Base-by-base conservation (phyloP, 35 echinoderm and acorn worm genomes). In the Ptychodera flava region DNA sequence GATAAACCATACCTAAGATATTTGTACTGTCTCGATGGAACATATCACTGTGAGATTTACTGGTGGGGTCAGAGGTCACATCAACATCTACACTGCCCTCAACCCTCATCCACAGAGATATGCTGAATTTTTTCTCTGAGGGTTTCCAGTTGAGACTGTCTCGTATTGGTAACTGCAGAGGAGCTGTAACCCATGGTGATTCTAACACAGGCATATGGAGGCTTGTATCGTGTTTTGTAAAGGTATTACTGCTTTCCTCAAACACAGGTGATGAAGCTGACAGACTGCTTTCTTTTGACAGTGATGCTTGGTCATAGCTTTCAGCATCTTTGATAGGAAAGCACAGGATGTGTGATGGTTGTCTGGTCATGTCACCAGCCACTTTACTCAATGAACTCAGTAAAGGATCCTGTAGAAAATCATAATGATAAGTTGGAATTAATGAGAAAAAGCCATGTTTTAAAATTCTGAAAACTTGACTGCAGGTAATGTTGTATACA, bases 21-120 rank as follows among this genome's bases (percentile, higher is more conserved):
- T 64, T 22, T 64, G 45, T 22, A 64, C 45, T 64, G 22, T 64
- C 45, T 64, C n/a, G n/a, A n/a, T n/a, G n/a, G n/a, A n/a, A n/a
- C n/a, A n/a, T n/a, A n/a, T 64, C 45, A 12, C 45, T 64, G 45
- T 64, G 22, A 6, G 22, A 22, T 12, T 6, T 64, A 12, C 22
- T 64, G 45, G 22, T 64, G 45, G 45, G 45, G 45, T 64, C 45
- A 64, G 45, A 64, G 45, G 45, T 64, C 45, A 64, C 6, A 6
- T 64, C 45, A 22, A 22, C 22, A 64, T 27, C 77, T 80, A 86
- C 89, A 33, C 37, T 85, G 34, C 93, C 95, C 15, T 97, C 95
- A 6, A 91, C 45, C 78, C 85, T 91, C 87, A 93, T 33, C 95
- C 95, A 97, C 80, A 93, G 76, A 1, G 91, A 88, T 30, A 97